Conservation (phyloP, 1,140 invertebrate species). For the Drosophila ironensis region DNA sequence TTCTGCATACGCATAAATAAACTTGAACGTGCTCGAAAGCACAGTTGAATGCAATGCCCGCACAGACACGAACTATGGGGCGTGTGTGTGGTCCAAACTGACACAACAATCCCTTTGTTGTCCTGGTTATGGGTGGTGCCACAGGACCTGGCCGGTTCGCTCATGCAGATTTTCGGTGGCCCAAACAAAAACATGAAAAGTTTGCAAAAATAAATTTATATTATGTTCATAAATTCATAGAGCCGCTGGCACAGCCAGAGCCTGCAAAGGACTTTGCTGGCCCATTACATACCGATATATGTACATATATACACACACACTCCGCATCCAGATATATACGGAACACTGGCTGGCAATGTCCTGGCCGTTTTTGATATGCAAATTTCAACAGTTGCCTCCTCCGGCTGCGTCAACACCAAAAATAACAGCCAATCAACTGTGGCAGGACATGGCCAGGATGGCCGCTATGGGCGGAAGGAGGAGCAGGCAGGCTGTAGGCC, state of each 20-base stretch:
- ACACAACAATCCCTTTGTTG: conserved; percentile 76
- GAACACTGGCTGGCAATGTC: conserved; percentile 5
- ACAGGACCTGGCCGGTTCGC: not conserved
- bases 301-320: conserved; percentile 11
- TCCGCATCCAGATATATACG: conserved; percentile 1
- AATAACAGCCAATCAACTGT: conserved; percentile 81
- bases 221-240: conserved; percentile 82
- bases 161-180: conserved; percentile 67
- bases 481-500: conserved; percentile 27
- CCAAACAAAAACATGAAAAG: conserved; percentile 78
- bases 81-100: conserved; percentile 37
- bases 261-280: conserved; percentile 57
- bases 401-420: conserved; percentile 69
- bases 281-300: conserved; percentile 58
- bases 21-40: conserved; percentile 76
- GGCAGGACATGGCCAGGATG: conserved; percentile 48
- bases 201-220: conserved; percentile 82
- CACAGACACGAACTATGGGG: conserved; percentile 16
- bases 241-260: conserved; percentile 47
- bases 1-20: conserved; percentile 81
- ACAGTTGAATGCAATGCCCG: conserved; percentile 53
- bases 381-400: conserved; percentile 70
- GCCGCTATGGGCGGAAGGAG: not conserved
- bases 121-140: conserved; percentile 15
- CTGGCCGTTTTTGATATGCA: conserved; percentile 78